Base-by-base conservation (phyloP, 2,888 invertebrate genomes). In the Orchesella flavescens region DNA sequence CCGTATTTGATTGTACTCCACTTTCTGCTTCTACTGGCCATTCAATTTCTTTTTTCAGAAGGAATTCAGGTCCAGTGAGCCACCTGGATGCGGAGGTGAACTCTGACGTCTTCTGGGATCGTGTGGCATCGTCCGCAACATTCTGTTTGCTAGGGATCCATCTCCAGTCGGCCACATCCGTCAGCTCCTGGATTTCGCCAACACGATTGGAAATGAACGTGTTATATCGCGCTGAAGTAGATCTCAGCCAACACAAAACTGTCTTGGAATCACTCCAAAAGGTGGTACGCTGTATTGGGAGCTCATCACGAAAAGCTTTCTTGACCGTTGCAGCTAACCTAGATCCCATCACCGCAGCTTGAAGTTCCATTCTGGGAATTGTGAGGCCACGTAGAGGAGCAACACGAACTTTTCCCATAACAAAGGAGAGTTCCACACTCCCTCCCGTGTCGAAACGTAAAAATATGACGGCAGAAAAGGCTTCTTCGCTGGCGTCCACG, bases 11-110 rank as follows among this genome's bases (percentile, higher is more conserved):
- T 15, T 24, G 17, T 9, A 21, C 49, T 24, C 10, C 61, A 5
- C 66, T 53, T n/a, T 63, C 59, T 44, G 34, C 24, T 66, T 75
- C 75, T 34, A n/a, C 12, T n/a, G 87, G 87, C 88, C 87, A 88
- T 5, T 72, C 5, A 2, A 46, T 49, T 49, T 65, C 55, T 7
- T 72, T 46, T 10, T 74, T 19, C 17, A 43, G 13, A 9, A 88
- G 59, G 78, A 87, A 88, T 12, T 13, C n/a, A 4, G 87, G 87
- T 15, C 88, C 88, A 57, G 80, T 80, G 65, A 87, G 77, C 88
- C 88, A 88, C 53, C 71, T 21, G 10, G 59, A 73, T 3, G 23
- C n/a, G 0, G 44, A 17, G 21, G 74, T 85, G 10, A 81, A 68
- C 5, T 83, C 75, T 10, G 10, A 3, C 3, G 3, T 9, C 12